A percentile compares a stretch with the other conserved stretches of the same genome.
phyloP scores from a whole-genome alignment of 2,797 vertebrate genomes.

The Chiloscyllium punctatum region DNA sequence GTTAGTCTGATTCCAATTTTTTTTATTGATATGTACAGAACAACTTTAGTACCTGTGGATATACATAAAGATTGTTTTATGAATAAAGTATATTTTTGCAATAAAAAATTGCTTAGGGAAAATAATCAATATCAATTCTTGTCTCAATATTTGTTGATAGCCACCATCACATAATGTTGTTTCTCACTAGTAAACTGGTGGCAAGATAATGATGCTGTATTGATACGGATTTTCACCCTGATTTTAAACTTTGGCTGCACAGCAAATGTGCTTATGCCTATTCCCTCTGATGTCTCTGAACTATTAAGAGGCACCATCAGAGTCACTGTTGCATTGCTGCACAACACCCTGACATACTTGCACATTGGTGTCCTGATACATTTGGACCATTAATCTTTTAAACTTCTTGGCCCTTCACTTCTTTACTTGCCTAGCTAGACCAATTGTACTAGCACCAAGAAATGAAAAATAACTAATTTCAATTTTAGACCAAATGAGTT shows the following conservation, averaged over 20 bases:
- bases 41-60: too few species aligned
- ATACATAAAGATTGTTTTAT: too few species aligned
- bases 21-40: too few species aligned
- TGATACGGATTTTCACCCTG: too few species aligned
- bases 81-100: too few species aligned
- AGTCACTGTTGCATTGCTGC: neutral
- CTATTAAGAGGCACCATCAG: neutral
- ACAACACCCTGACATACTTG: neutral
- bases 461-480: neutral
- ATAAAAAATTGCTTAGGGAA: too few species aligned
- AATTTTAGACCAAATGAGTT: too few species aligned
- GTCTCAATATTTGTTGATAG: neutral
- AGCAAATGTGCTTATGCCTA: too few species aligned
- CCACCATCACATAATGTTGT: neutral
- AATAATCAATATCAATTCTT: neutral
- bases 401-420: neutral
- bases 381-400: neutral
- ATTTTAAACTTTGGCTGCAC: too few species aligned
- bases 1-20: too few species aligned
- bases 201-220: neutral
- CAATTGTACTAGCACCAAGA: neutral
- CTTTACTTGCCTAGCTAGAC: neutral
- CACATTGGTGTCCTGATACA: too few species aligned
- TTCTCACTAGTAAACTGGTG: neutral
- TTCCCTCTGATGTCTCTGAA: too few species aligned